These are phyloP conservation scores for Amblyornis subalaris DNA, from an alignment of 2,113 vertebrate genomes.

Conservation along the genomic window DNA sequence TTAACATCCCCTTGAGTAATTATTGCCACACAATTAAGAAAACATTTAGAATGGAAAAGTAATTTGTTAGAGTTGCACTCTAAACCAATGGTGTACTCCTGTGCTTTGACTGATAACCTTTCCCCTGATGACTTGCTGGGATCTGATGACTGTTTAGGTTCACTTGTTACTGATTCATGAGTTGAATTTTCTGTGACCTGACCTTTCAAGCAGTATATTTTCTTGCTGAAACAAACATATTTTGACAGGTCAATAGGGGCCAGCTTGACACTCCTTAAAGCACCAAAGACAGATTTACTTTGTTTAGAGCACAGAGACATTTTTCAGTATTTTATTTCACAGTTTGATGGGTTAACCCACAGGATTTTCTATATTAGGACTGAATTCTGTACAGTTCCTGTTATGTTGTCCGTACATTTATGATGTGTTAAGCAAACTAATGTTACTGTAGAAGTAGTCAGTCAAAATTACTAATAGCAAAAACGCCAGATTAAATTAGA, in stretches of 20 bases:
- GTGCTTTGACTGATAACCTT: conserved; percentile 45
- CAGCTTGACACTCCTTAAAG: background rate
- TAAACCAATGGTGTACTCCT: background rate
- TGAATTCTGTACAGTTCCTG: background rate
- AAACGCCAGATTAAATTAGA: background rate
- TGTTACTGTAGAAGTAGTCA: background rate
- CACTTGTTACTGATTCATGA: background rate
- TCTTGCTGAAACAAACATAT: background rate
- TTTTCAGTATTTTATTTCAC: background rate
- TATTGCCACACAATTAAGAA: conserved; percentile 37
- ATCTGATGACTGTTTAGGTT: conserved; percentile 36
- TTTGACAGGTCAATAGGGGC: background rate
- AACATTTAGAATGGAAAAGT: conserved; percentile 58
- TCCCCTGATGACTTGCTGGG: background rate
- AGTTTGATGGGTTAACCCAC: background rate
- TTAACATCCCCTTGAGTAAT: conserved; percentile 31
- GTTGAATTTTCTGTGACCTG: conserved; percentile 18
- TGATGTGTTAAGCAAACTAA: background rate
- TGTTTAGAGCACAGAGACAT: background rate
- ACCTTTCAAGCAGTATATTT: conserved; percentile 29
- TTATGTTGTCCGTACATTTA: background rate
- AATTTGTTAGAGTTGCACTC: conserved; percentile 32
- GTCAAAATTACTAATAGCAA: background rate
- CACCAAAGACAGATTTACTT: background rate
- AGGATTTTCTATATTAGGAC: background rate